Conservation (phyloP, 2,113 vertebrate species). For the Corynorhinus townsendii region DNA sequence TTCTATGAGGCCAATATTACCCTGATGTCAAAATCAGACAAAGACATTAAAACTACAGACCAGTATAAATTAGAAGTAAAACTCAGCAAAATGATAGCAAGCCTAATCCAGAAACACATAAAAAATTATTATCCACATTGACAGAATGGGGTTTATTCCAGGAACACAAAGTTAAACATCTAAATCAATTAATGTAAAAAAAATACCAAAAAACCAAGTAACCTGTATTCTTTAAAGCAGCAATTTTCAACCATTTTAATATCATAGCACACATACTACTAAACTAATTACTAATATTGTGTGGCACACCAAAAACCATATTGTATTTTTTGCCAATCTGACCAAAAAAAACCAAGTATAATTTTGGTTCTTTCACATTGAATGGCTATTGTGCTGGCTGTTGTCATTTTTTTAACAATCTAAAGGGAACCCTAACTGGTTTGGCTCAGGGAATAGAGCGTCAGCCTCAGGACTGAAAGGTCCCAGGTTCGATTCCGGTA, state of each 20-base stretch:
- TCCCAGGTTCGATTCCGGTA: too few species aligned
- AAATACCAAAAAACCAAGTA: not conserved
- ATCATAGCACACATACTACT: not conserved
- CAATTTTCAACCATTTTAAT: not conserved
- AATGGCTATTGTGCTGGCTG: not conserved
- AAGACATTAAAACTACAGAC: not conserved
- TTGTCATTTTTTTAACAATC: not conserved
- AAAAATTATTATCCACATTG: not conserved
- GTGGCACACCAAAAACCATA: not conserved
- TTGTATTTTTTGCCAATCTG: not conserved
- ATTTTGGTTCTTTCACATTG: not conserved
- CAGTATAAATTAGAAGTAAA: not conserved
- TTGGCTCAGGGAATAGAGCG: too few species aligned
- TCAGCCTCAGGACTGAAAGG: too few species aligned
- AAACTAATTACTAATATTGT: not conserved
- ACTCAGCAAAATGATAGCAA: conserved; percentile 29
- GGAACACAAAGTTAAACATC: not conserved
- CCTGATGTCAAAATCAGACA: not conserved
- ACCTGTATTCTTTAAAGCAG: not conserved
- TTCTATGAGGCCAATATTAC: not conserved
- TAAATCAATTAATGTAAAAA: not conserved
- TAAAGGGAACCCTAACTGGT: too few species aligned
- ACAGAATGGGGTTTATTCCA: not conserved
- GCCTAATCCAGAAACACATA: not conserved
- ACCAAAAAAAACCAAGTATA: not conserved